Percentiles rank a stretch among this genome's conserved stretches.
These are phyloP conservation scores for Menura novaehollandiae DNA, from an alignment of 2,113 vertebrate species.

Conservation along the genomic window DNA sequence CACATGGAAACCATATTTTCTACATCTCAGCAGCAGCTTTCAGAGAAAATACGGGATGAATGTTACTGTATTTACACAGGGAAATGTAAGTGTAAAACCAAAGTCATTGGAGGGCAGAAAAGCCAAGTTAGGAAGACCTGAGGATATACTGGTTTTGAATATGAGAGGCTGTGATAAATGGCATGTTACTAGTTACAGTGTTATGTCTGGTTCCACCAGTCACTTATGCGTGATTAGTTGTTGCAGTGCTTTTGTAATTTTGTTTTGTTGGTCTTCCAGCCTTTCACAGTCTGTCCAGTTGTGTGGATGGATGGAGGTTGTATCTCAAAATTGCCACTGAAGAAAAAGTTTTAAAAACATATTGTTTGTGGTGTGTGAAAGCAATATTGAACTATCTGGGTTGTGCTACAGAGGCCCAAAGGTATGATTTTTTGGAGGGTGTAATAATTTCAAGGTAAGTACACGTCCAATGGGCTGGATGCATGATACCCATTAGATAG, in stretches of 20 bases:
- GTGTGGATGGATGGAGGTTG: conserved; percentile 33
- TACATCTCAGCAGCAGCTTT: background rate
- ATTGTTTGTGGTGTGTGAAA: conserved; percentile 39
- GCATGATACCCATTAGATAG: background rate
- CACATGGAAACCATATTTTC: background rate
- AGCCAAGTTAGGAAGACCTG: background rate
- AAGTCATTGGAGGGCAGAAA: background rate
- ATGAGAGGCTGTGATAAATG: background rate
- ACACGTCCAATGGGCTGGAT: background rate
- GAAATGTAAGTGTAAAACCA: background rate
- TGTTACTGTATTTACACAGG: background rate
- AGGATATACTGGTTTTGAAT: background rate
- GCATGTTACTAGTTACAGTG: background rate
- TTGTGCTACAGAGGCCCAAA: background rate
- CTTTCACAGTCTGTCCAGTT: conserved; percentile 55
- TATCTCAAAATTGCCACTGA: conserved; percentile 33
- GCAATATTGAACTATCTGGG: background rate
- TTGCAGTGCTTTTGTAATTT: conserved; percentile 39
- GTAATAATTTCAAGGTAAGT: background rate
- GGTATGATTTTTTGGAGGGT: background rate
- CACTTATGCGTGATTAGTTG: conserved; percentile 20
- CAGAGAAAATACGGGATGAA: background rate
- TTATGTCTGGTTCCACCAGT: conserved; percentile 40
- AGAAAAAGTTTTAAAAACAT: conserved; percentile 26
- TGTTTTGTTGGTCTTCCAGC: conserved; percentile 60